A percentile compares a stretch with the other conserved stretches of the same genome.
These are phyloP conservation scores for Dryomyza anilis DNA, from an alignment of 2,888 invertebrate genomes.

Conservation along the genomic window DNA sequence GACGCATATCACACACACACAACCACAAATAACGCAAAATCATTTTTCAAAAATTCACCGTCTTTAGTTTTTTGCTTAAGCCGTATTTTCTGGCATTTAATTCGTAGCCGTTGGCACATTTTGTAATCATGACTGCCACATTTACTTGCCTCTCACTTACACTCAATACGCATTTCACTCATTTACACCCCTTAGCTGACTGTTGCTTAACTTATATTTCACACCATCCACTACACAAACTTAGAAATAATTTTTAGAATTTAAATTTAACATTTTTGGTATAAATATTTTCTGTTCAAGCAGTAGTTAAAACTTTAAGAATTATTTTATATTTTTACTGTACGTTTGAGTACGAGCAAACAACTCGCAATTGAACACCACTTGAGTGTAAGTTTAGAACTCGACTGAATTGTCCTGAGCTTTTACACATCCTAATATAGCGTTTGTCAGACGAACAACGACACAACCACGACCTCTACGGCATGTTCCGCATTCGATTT, in stretches of 20 bases:
- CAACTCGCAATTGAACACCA: constrained; percentile 58
- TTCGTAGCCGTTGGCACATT: neutral
- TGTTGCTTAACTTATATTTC: neutral
- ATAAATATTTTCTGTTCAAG: constrained; percentile 2
- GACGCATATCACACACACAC: too few relatives aligned
- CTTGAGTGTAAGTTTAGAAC: constrained; percentile 61
- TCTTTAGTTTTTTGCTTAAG: too few relatives aligned
- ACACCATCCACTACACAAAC: too few relatives aligned
- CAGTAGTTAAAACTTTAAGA: neutral
- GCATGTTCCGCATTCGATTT: too few relatives aligned
- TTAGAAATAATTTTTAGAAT: too few relatives aligned
- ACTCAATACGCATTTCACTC: neutral
- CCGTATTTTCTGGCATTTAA: neutral
- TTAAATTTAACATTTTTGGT: neutral
- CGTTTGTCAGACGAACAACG: constrained; percentile 3
- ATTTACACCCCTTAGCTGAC: neutral
- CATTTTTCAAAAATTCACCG: too few relatives aligned
- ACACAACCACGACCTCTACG: constrained; percentile 11
- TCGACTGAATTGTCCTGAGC: constrained; percentile 54
- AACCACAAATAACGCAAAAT: too few relatives aligned
- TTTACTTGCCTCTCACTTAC: neutral
- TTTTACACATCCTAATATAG: constrained; percentile 28
- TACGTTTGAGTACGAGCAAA: constrained; percentile 61
- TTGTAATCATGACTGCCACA: neutral
- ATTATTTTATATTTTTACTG: constrained; percentile 38